phyloP scores from a whole-genome alignment of 2,888 invertebrate species.

The Drosophila recens region DNA sequence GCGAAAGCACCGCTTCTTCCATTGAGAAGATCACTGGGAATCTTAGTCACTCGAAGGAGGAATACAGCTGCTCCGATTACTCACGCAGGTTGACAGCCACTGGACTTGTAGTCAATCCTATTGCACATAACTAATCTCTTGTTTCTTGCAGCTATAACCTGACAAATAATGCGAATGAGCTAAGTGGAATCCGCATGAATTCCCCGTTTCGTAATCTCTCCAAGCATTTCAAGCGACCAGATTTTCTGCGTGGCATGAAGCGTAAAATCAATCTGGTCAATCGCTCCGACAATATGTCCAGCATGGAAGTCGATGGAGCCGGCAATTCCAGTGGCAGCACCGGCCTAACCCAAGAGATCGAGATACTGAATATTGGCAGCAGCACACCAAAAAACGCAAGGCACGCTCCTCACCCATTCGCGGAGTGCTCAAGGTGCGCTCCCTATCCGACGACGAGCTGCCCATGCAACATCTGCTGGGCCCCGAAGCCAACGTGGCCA shows the following conservation, averaged over 20 bases:
- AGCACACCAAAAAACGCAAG: slow-evolving; percentile 89
- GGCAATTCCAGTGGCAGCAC: slow-evolving; percentile 88
- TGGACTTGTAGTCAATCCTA: neutral
- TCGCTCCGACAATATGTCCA: slow-evolving; percentile 81
- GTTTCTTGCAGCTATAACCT: slow-evolving; percentile 77
- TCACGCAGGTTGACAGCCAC: slow-evolving; percentile 84
- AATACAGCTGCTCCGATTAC: slow-evolving; percentile 85
- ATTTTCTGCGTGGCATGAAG: slow-evolving; percentile 86
- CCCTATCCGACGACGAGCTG: slow-evolving; percentile 88
- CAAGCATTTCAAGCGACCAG: slow-evolving; percentile 84
- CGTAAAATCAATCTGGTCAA: slow-evolving; percentile 87
- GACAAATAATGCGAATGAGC: slow-evolving; percentile 83
- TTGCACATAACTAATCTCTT: neutral
- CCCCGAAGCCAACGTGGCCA: slow-evolving; percentile 85
- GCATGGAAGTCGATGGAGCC: slow-evolving; percentile 85
- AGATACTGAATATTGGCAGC: slow-evolving; percentile 88
- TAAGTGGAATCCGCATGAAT: slow-evolving; percentile 83
- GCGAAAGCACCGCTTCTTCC: slow-evolving; percentile 86
- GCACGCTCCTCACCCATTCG: slow-evolving; percentile 86
- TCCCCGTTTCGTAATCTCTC: slow-evolving; percentile 84
- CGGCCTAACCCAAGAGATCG: slow-evolving; percentile 90
- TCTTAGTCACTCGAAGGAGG: slow-evolving; percentile 82
- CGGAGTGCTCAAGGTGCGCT: slow-evolving; percentile 88
- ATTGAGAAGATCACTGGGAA: slow-evolving; percentile 82
- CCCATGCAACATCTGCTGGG: slow-evolving; percentile 86